phyloP scores from a whole-genome alignment of 1,140 invertebrate genomes.

The Parapsyche elsis region DNA sequence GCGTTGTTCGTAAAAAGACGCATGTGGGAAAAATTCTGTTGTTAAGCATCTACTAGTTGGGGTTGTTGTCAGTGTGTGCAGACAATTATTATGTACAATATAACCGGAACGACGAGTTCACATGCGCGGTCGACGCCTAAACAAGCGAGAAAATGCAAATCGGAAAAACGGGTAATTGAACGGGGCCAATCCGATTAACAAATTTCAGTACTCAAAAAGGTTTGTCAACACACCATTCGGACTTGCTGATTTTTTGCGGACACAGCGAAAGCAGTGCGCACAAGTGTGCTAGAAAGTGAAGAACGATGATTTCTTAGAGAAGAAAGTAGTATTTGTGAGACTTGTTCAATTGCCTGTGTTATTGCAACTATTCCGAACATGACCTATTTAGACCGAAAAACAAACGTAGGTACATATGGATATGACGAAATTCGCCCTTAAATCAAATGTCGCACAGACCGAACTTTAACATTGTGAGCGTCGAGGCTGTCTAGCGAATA shows the following conservation, averaged over 20 bases:
- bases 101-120: constrained; percentile 10
- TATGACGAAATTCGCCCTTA: no score
- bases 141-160: constrained; percentile 18
- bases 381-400: no score
- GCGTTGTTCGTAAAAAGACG: neutral
- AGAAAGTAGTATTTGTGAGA: constrained; percentile 18
- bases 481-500: no score
- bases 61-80: constrained; percentile 15
- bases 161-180: constrained; percentile 7
- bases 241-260: no score
- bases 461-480: no score
- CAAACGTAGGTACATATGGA: no score
- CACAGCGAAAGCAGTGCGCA: no score
- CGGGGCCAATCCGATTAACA: neutral
- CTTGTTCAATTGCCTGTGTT: neutral
- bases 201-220: neutral
- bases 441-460: no score
- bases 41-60: constrained; percentile 1
- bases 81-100: constrained; percentile 3
- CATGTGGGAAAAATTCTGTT: constrained; percentile 29
- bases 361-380: no score
- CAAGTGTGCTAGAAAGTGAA: constrained; percentile 11
- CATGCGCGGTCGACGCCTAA: neutral
- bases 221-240: neutral
- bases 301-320: neutral